Evolutionary conservation across 2,888 invertebrate species (phyloP), one percentile per base, ranked within the genome.

Genomic region (Petrolisthes cinctipes): DNA sequence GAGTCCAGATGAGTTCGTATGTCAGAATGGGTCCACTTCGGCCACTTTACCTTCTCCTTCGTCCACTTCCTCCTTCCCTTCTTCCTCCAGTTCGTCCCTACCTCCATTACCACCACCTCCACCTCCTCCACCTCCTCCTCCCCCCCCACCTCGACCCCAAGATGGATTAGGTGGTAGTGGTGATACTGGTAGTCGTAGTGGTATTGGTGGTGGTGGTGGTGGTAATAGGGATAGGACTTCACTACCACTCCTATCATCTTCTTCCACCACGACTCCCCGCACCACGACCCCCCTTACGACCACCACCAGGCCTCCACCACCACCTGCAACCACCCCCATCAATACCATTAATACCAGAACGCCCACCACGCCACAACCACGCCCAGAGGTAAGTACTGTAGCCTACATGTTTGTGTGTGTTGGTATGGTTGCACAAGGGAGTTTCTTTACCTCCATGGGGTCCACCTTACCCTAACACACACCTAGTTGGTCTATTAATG

Each of bases 1-100:
- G 91, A 95, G 96, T 92, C 95, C 96, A 0, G 96, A 95, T 92
- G 97, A 91, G 17, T 82, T 90, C 37, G 76, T 80, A 23, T 90
- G 90, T 78, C 73, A 76, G 51, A 79, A 75, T 20, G 76, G 75
- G 84, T 54, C 9, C 76, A 20, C 23, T 5, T 51, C 37, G 9
- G n/a, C n/a, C 17, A 7, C 17, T 4, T 4, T 17, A 9, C 11
- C 20, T 23, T 20, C 4, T 6, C 11, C 23, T 37, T 5, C 20
- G 57, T 81, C 81, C 14, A 51, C 81, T 56, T 37, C 37, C 37
- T 37, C 37, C 37, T 37, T 37, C 37, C 37, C 66, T 76, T 14
- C 5, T 37, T 37, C 37, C 37, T 37, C 37, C 37, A 37, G 37
- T 37, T 37, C 37, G 37, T 37, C 37, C 37, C 2, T 37, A 37